Evolutionary conservation across 2,797 vertebrate species (phyloP).

Genomic region (Macropodus opercularis): DNA sequence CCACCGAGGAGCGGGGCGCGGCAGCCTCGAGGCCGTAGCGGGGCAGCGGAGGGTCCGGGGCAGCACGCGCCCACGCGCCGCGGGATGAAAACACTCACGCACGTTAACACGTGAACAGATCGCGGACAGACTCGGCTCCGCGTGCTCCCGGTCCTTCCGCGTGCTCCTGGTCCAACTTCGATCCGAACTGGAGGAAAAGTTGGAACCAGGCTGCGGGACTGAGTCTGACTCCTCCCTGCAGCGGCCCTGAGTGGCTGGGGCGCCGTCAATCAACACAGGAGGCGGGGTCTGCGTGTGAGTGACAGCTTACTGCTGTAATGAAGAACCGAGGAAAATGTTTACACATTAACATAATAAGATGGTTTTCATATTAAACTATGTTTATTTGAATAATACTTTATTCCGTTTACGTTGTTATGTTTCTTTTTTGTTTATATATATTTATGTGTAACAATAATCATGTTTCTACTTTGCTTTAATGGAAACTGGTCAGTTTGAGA

Average conservation of each 20-base stretch:
- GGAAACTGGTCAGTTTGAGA: too few relatives aligned
- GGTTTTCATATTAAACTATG: too few relatives aligned
- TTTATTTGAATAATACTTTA: too few relatives aligned
- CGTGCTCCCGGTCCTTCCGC: neutral
- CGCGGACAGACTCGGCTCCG: neutral
- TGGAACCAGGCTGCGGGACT: constrained; percentile 42
- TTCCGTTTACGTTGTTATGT: too few relatives aligned
- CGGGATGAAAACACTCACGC: neutral
- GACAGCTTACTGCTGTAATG: too few relatives aligned
- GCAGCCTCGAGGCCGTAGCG: constrained; percentile 18
- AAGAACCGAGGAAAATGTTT: too few relatives aligned
- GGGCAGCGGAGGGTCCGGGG: constrained; percentile 19
- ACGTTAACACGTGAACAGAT: neutral
- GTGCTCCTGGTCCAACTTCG: neutral
- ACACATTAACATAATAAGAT: too few relatives aligned
- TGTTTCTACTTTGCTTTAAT: too few relatives aligned
- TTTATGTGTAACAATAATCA: too few relatives aligned
- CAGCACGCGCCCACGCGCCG: constrained; percentile 16
- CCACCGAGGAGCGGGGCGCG: constrained; percentile 27
- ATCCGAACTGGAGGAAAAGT: constrained; percentile 18
- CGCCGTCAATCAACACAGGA: rapidly evolving
- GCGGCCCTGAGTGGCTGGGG: neutral
- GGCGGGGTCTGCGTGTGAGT: rapidly evolving
- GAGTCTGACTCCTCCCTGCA: neutral
- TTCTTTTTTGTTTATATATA: too few relatives aligned